phyloP scores from a whole-genome alignment of 2,797 vertebrate genomes.

The Heteromormyrus szaboi region DNA sequence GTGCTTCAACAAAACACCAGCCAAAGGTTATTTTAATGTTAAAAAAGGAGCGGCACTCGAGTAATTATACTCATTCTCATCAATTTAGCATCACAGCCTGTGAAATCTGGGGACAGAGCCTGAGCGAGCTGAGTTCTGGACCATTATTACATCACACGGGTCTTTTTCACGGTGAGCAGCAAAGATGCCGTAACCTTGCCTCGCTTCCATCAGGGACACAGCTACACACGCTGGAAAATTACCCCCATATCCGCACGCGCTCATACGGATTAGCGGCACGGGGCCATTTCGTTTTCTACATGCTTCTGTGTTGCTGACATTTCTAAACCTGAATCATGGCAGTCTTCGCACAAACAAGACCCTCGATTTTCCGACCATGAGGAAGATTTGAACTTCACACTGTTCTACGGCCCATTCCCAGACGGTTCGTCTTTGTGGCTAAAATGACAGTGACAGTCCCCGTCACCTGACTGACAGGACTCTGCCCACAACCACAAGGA shows the following conservation, averaged over 20 bases:
- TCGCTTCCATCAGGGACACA: not conserved
- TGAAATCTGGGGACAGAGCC: not conserved
- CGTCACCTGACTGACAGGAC: not conserved
- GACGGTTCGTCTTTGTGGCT: not conserved
- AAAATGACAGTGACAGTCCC: not conserved
- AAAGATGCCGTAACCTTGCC: not conserved
- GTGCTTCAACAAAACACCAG: not conserved
- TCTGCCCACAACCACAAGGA: not conserved
- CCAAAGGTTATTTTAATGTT: not conserved
- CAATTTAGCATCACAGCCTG: not conserved
- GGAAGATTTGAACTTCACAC: not conserved
- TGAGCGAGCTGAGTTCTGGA: not conserved
- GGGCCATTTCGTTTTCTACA: not conserved
- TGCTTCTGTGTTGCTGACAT: not conserved
- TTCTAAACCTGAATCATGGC: not conserved
- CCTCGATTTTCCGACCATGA: not conserved
- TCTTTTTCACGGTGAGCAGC: not conserved
- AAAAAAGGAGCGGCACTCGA: not conserved
- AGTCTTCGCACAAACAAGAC: not conserved
- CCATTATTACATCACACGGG: no score
- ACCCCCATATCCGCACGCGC: not conserved
- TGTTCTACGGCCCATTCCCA: not conserved
- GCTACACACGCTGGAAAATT: not conserved
- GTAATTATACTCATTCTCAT: conserved; percentile 1
- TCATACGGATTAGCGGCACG: not conserved